phyloP scores from a whole-genome alignment of 2,888 invertebrate species.

The Habrosyne pyritoides region DNA sequence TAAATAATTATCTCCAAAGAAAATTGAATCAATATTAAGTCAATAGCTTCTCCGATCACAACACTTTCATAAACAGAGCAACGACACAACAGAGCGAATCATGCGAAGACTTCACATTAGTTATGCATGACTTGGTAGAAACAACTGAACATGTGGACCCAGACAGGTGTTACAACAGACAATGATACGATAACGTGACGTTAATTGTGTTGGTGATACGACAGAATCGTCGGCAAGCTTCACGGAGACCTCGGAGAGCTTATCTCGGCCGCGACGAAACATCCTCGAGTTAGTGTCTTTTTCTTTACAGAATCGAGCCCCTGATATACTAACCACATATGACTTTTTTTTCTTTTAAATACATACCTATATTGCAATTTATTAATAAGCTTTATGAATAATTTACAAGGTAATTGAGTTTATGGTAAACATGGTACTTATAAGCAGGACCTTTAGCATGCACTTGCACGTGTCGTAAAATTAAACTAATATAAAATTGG shows the following conservation, averaged over 20 bases:
- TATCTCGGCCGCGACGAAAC: no score
- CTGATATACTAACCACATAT: no score
- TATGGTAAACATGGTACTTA: background rate
- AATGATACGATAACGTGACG: background rate
- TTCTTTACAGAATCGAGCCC: no score
- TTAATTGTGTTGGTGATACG: background rate
- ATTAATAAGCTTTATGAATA: no score
- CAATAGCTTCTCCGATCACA: constrained; percentile 11
- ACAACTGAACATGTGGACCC: constrained; percentile 6
- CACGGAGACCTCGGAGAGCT: no score
- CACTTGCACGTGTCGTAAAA: background rate
- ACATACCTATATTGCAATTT: no score
- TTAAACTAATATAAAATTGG: background rate
- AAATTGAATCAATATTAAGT: background rate
- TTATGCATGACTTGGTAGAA: constrained; percentile 51
- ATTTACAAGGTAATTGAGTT: no score
- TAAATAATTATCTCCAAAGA: no score
- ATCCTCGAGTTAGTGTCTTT: no score
- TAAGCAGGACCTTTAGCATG: background rate
- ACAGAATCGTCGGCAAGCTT: no score
- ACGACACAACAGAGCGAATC: constrained; percentile 29
- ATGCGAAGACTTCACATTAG: constrained; percentile 30
- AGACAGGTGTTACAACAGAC: background rate
- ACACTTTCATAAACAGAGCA: constrained; percentile 24
- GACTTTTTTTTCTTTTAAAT: no score